Evolutionary conservation across 2,797 vertebrate species (phyloP).

Genomic region (Acipenser oxyrinchus): DNA sequence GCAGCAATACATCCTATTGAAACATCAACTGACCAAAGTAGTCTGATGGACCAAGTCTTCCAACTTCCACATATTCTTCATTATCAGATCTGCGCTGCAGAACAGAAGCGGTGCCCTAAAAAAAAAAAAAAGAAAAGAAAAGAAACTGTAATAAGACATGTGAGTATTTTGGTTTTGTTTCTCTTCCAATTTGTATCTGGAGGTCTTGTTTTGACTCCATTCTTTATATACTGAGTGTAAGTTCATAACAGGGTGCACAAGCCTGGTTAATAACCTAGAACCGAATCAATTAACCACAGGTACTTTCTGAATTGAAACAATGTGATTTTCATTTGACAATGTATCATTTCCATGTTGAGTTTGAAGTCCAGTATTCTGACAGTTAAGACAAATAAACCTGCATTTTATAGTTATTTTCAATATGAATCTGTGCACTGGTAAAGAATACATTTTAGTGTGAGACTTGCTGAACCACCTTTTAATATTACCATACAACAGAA

Average conservation of each 20-base stretch:
- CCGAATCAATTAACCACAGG: background rate
- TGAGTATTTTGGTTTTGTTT: background rate
- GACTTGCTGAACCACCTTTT: too few relatives aligned
- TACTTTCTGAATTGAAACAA: background rate
- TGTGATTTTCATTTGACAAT: background rate
- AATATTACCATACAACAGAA: background rate
- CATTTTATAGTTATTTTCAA: too few relatives aligned
- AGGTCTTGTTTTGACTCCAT: background rate
- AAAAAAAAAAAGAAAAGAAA: background rate
- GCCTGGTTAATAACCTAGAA: background rate
- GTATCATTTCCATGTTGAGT: too few relatives aligned
- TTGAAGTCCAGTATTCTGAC: too few relatives aligned
- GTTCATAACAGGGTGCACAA: background rate
- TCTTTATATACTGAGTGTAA: background rate
- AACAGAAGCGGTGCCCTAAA: conserved; percentile 85
- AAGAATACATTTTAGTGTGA: too few relatives aligned
- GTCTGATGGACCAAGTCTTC: conserved; percentile 88
- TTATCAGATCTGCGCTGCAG: conserved; percentile 89
- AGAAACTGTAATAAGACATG: background rate
- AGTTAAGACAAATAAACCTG: too few relatives aligned
- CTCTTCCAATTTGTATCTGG: background rate
- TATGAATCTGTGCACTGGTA: too few relatives aligned
- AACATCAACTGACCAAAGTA: conserved; percentile 79
- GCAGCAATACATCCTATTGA: too few relatives aligned
- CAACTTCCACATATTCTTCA: conserved; percentile 90